phyloP scores from a whole-genome alignment of 2,797 vertebrate species.

The Prunella strophiata region DNA sequence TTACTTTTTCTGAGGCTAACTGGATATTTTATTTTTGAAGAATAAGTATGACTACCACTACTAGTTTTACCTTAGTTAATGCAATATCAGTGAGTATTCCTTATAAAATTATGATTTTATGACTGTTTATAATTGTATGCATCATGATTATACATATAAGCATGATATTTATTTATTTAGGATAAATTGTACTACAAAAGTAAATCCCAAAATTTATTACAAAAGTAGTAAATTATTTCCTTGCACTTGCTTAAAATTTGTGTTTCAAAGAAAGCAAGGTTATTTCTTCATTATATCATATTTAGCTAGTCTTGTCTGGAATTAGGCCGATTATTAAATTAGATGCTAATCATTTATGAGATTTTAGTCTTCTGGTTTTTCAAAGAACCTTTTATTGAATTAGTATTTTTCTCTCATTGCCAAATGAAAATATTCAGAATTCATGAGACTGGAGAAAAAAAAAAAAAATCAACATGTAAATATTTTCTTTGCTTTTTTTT shows the following conservation, averaged over 20 bases:
- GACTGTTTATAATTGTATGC: neutral
- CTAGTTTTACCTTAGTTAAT: neutral
- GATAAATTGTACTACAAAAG: neutral
- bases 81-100: neutral
- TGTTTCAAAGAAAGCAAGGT: neutral
- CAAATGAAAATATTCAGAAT: neutral
- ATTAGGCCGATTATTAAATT: neutral
- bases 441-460: neutral
- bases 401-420: neutral
- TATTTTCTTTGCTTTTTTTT: fast-evolving
- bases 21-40: neutral
- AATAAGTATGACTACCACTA: neutral
- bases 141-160: neutral
- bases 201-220: neutral
- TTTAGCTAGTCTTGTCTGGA: neutral
- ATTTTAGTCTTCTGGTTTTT: neutral
- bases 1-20: neutral
- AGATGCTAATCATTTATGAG: neutral
- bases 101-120: neutral
- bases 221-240: neutral
- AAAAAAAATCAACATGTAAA: neutral
- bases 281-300: neutral
- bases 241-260: neutral
- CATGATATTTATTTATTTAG: neutral
- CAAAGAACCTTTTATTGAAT: neutral